Base-by-base conservation (phyloP, 2,113 vertebrate genomes). In the Colius striatus region DNA sequence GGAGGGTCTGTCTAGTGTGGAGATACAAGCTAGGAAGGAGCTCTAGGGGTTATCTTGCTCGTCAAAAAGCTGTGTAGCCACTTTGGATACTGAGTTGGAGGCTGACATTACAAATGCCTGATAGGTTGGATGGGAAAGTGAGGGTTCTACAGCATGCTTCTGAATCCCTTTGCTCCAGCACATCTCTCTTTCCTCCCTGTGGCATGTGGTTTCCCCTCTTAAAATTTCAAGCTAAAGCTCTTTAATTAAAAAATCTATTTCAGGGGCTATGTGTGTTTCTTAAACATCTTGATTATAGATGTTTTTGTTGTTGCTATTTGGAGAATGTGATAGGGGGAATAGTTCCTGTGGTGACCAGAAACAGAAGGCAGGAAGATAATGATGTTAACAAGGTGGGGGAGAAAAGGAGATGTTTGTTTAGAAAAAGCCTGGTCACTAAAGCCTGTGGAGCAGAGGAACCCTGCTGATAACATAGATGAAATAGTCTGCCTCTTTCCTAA, bases 381-480 rank as follows among this genome's bases (percentile, higher is more conserved):
- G 96, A 96, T 97, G 92, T 96, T 94, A 75, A 82, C 76, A 94
- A 94, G 83, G 88, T 89, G 88, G 85, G 79, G 85, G 72, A 95
- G 86, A 96, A 84, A 95, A 96, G 94, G 87, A 91, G 95, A 45
- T 95, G 91, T 97, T 97, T 95, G 90, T 96, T 97, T 92, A 95
- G 90, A 92, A 93, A 90, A 92, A 95, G 91, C 87, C 80, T 62
- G 71, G 95, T 97, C 86, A 61, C 75, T 84, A 90, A 92, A 91
- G 87, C 62, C 83, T 88, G 78, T 71, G 83, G 87, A 92, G 89
- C 95, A 95, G 65, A 87, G 92, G 88, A 92, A 89, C 96, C 93
- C 94, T 92, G 92, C 94, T 95, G 97, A 96, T 97, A 97, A 97
- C 91, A 95, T 88, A 96, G 95, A 91, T 88, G 96, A 96, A 97